A percentile compares a stretch with the other conserved stretches of the same genome.
Conservation (phyloP, 1,140 invertebrate genomes). For the Rhysida immarginata region DNA sequence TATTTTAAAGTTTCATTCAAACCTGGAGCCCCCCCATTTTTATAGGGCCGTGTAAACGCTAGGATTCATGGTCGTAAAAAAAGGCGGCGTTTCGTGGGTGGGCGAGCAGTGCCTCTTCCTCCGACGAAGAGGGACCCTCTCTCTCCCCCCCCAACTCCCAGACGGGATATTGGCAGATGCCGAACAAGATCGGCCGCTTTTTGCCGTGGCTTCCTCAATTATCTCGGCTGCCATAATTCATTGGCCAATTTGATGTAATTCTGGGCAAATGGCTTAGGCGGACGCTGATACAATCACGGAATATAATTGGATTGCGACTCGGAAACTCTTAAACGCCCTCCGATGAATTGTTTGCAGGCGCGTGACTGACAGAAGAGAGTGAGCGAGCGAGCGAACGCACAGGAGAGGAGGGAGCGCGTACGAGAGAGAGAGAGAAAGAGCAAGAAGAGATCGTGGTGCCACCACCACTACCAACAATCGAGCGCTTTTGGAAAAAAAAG, state of each 20-base stretch:
- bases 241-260: slow-evolving; percentile 13
- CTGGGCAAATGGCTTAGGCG: not conserved
- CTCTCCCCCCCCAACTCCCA: not conserved
- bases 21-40: too few relatives aligned
- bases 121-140: too few relatives aligned
- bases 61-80: too few relatives aligned
- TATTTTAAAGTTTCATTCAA: too few relatives aligned
- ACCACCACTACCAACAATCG: too few relatives aligned
- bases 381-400: not conserved
- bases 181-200: not conserved
- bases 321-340: slow-evolving; percentile 12
- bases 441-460: too few relatives aligned
- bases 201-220: not conserved
- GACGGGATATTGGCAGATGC: not conserved
- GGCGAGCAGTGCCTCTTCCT: too few relatives aligned
- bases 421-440: not conserved
- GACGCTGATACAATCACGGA: slow-evolving; percentile 10
- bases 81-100: too few relatives aligned
- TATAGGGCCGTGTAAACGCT: too few relatives aligned
- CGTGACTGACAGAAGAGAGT: slow-evolving; percentile 9
- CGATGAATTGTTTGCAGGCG: slow-evolving; percentile 8
- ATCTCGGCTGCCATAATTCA: slow-evolving; percentile 10
- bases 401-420: not conserved
- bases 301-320: slow-evolving; percentile 13
- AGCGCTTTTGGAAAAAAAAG: too few relatives aligned